Percentiles rank a stretch among this genome's conserved stretches.
phyloP scores from a whole-genome alignment of 2,888 invertebrate species.

The Cephus rjabovi region DNA sequence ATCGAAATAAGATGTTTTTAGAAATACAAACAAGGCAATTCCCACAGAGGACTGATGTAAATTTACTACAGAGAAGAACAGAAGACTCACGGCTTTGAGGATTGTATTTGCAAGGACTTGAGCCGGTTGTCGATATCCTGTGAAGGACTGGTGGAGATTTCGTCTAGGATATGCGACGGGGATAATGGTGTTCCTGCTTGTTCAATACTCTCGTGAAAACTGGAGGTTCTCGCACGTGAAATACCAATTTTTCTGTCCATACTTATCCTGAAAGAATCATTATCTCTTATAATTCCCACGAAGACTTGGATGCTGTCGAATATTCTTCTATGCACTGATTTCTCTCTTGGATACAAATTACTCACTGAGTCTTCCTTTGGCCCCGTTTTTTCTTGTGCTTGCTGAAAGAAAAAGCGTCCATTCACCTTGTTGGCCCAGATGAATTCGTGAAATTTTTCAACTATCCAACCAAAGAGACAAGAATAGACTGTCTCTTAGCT shows the following conservation, averaged over 20 bases:
- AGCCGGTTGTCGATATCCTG: slow-evolving; percentile 59
- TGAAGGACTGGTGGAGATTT: slow-evolving; percentile 53
- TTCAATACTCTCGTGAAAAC: slow-evolving; percentile 53
- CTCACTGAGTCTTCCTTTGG: slow-evolving; percentile 58
- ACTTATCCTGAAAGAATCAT: neutral
- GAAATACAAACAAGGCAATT: neutral
- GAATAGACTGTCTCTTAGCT: neutral
- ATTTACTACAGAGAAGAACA: neutral
- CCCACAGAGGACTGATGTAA: slow-evolving; percentile 15
- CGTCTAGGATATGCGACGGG: slow-evolving; percentile 50
- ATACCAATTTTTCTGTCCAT: neutral
- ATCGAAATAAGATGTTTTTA: neutral
- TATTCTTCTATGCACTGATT: neutral
- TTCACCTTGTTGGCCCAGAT: slow-evolving; percentile 7
- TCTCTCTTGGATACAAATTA: slow-evolving; percentile 24
- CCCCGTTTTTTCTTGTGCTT: slow-evolving; percentile 62
- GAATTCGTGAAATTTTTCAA: slow-evolving; percentile 1
- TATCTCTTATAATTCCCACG: neutral
- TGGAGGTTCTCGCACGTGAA: slow-evolving; percentile 38
- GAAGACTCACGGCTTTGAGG: slow-evolving; percentile 49
- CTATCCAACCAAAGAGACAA: slow-evolving; percentile 10
- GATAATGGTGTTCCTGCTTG: slow-evolving; percentile 47
- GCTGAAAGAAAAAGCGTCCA: slow-evolving; percentile 54
- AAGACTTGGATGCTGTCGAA: neutral
- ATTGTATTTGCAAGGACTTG: slow-evolving; percentile 59